Percentiles rank a stretch among this genome's conserved stretches.
Evolutionary conservation across 2,797 vertebrate species (phyloP).

Genomic region (Amblyopsis hoosieri): DNA sequence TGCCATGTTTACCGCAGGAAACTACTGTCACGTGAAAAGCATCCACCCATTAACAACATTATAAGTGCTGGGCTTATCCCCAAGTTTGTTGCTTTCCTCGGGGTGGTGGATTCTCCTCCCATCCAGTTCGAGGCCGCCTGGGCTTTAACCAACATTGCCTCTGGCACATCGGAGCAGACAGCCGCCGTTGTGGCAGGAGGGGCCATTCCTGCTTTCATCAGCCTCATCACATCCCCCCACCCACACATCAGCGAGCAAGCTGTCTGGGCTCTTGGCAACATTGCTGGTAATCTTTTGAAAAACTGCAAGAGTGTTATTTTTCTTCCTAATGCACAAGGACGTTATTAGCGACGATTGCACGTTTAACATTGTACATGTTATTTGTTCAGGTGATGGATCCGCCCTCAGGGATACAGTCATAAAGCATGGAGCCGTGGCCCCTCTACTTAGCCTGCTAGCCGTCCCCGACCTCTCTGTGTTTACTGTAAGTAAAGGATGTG

Average conservation of each 20-base stretch:
- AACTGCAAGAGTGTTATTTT: not conserved
- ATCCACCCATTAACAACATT: constrained; percentile 93
- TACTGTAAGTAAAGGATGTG: constrained; percentile 77
- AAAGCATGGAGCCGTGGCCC: constrained; percentile 89
- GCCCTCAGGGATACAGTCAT: constrained; percentile 90
- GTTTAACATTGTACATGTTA: not conserved
- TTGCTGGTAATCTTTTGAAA: constrained; percentile 83
- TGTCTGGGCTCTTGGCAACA: constrained; percentile 96
- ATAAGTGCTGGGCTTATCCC: constrained; percentile 91
- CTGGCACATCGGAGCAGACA: constrained; percentile 92
- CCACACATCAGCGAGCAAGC: constrained; percentile 96
- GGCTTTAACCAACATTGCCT: constrained; percentile 98
- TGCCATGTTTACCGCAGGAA: constrained; percentile 76
- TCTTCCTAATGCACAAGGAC: rapidly evolving
- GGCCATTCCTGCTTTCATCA: constrained; percentile 90
- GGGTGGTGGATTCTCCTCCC: constrained; percentile 79
- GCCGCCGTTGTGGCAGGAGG: constrained; percentile 93
- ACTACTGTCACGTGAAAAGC: constrained; percentile 92
- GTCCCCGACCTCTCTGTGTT: constrained; percentile 87
- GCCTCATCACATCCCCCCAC: constrained; percentile 87
- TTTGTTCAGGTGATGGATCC: constrained; percentile 88
- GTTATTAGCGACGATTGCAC: not conserved
- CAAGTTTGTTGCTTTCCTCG: constrained; percentile 89
- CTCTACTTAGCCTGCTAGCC: constrained; percentile 86
- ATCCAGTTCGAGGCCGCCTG: constrained; percentile 98